Evolutionary conservation across 2,113 vertebrate species (phyloP).

Genomic region (Aphyosemion australe): DNA sequence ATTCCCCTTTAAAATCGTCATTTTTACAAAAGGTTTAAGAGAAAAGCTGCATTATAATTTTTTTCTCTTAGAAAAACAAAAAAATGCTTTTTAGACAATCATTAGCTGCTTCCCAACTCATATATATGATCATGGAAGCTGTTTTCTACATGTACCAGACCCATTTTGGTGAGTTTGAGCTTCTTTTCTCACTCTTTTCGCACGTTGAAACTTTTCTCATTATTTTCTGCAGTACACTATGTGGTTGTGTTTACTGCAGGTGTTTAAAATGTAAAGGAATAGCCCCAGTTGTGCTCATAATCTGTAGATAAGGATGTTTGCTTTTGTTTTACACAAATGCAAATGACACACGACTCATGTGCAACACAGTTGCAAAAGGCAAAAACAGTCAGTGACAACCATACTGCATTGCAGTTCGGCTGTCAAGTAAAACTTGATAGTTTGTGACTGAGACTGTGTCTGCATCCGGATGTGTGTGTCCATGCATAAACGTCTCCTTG

Average conservation of each 20-base stretch:
- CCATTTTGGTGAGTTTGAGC: no score
- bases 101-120: no score
- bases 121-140: no score
- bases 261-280: background rate
- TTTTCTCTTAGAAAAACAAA: no score
- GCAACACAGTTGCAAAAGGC: background rate
- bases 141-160: no score
- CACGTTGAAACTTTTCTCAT: no score
- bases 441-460: conserved; percentile 3
- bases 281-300: background rate
- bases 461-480: conserved; percentile 10
- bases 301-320: background rate
- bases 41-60: no score
- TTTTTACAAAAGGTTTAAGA: no score
- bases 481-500: conserved; percentile 30
- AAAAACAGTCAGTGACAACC: conserved; percentile 9
- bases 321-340: background rate
- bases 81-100: no score
- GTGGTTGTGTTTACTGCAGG: background rate
- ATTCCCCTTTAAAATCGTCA: no score
- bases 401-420: conserved; percentile 15
- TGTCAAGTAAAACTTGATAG: conserved; percentile 16
- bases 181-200: no score
- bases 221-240: background rate
- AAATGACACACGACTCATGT: background rate